Base-by-base conservation (phyloP, 1,140 invertebrate genomes). In the Brachionus paranguensis region DNA sequence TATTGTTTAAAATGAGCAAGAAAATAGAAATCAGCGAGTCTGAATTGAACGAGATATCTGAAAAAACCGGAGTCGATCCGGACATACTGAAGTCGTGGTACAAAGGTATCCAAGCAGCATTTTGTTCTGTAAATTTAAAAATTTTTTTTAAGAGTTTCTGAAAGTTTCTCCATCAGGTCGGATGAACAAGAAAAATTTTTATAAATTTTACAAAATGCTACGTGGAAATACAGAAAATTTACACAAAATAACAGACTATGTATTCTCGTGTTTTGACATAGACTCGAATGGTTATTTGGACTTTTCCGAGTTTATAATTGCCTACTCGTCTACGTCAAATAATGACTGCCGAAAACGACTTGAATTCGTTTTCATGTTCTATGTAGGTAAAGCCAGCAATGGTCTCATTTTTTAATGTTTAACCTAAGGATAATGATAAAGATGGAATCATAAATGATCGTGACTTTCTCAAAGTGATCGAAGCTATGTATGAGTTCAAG, bases 171-270 rank as follows among this genome's bases (percentile, higher is more conserved):
- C 81, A 29, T 64, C 60, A 24, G 81, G 81, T 33, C 43, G 68
- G 37, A 83, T 83, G 81, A 68, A 68, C 27, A 68, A 68, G 41
- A 83, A 83, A 83, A 68, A 83, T 83, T 83, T 83, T 12, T 72
- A 68, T 20, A 83, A 83, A 83, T 83, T 83, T 55, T 83, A 83
- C 17, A 68, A 68, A 53, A 68, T 68, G 60, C 53, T 83, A 6
- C 60, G 81, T 3, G 47, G 60, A 17, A 50, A 50, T 50, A 27
- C 81, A 11, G 81, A 83, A 24, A 68, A 83, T 68, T 33, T 83
- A n/a, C 47, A 83, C 12, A 68, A 83, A 70, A 83, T 83, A 24
- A 68, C 43, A 41, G 60, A 83, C 20, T 83, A 68, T 83, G 64
- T 83, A 10, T 83, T 83, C 20, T 45, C 60, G 12, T 68, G 60